phyloP scores from a whole-genome alignment of 1,140 invertebrate genomes.

The Trichomalopsis sarcophagae region DNA sequence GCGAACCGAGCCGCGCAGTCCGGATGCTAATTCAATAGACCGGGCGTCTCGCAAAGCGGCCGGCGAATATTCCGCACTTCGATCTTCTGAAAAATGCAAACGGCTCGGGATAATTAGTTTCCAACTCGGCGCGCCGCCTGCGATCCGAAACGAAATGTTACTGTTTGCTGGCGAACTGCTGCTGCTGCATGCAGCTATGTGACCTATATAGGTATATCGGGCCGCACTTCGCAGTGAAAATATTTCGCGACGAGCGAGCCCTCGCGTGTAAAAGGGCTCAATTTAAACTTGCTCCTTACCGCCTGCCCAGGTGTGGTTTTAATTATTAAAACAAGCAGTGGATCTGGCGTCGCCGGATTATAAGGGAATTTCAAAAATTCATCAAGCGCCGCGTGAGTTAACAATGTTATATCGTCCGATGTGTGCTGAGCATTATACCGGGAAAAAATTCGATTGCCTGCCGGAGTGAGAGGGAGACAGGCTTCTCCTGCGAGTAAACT shows the following conservation, averaged over 20 bases:
- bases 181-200: too few species aligned
- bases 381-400: background rate
- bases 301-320: background rate
- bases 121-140: background rate
- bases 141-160: slow-evolving; percentile 17
- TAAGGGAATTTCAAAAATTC: background rate
- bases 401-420: background rate
- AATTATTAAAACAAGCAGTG: slow-evolving; percentile 22
- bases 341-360: background rate
- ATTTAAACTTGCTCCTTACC: slow-evolving; percentile 15
- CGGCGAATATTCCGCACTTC: background rate
- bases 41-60: background rate
- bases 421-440: too few species aligned
- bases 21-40: background rate
- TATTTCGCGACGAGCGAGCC: background rate
- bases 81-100: background rate
- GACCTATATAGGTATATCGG: too few species aligned
- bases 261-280: background rate
- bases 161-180: background rate
- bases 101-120: background rate
- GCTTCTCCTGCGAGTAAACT: too few species aligned
- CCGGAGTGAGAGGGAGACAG: too few species aligned
- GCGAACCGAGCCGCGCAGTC: too few species aligned
- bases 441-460: too few species aligned
- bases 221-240: background rate